Evolutionary conservation across 2,888 invertebrate species (phyloP), one percentile per base, ranked within the genome.

Genomic region (Sylvicola cinctus): DNA sequence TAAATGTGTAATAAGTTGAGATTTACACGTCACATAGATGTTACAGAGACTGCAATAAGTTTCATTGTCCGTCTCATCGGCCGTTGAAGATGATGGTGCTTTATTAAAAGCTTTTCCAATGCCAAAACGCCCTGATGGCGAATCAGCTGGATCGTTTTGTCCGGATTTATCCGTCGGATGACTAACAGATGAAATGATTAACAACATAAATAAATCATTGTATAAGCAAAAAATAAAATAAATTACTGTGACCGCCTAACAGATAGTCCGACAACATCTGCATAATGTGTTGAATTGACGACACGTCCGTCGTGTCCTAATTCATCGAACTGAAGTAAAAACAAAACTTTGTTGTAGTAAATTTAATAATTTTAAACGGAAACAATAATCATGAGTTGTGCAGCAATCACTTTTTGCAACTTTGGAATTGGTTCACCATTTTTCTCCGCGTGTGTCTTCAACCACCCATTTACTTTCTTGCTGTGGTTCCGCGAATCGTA

Each of bases 1-100:
- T 16, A 71, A 54, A 47, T 76, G 76, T 43, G 67, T 63, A 20
- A 62, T 59, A 49, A 75, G 71, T 44, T 69, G 70, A 10, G 52
- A 51, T 41, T 68, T 66, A 0, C 70, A 68, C 42, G 69, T 71
- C 11, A 70, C 52, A n/a, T 39, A 39, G 1, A 54, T 48, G 6
- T 48, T 47, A 37, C 57, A 56, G 10, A 52, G 29, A 4, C 44
- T 42, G 32, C 57, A 57, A 25, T 40, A 42, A 6, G 44, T 36
- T 8, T 17, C 11, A 5, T 11, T 5, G 4, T 31, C 35, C 10
- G 7, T 31, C 16, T 36, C 29, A 26, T 23, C 26, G 4, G 31
- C 8, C 12, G 20, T 12, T 13, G 17, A 16, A 17, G 29, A 10
- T 10, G 29, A 17, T 11, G 4, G 4, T 20, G 8, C 20, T 20